phyloP scores from a whole-genome alignment of 2,797 vertebrate species.

The Chrysocyon brachyurus region DNA sequence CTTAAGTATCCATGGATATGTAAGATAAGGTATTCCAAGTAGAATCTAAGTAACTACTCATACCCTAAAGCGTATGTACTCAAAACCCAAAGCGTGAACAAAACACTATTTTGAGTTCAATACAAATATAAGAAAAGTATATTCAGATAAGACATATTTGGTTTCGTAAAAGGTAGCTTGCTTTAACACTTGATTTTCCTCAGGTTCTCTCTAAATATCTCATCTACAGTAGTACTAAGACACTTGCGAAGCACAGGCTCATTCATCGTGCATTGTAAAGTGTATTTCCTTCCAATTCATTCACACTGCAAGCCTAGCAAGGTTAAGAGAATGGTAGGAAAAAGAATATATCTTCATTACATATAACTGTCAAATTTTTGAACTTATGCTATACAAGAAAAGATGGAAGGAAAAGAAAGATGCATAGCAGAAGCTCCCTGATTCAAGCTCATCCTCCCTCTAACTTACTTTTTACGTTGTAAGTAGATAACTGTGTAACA shows the following conservation, averaged over 20 bases:
- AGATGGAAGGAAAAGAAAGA: background rate
- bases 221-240: conserved; percentile 21
- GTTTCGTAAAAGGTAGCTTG: conserved; percentile 17
- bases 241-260: background rate
- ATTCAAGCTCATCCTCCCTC: background rate
- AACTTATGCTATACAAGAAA: background rate
- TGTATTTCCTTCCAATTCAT: conserved; percentile 50
- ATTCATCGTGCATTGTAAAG: conserved; percentile 48
- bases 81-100: background rate
- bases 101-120: conserved; percentile 43
- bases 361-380: background rate
- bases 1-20: conserved; percentile 53
- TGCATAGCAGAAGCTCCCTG: background rate
- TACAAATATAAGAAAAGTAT: conserved; percentile 45
- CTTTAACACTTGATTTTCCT: conserved; percentile 51
- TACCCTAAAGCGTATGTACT: background rate
- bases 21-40: conserved; percentile 40
- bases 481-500: background rate
- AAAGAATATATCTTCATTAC: conserved; percentile 35
- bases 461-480: conserved; percentile 37
- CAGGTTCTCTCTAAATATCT: conserved; percentile 14
- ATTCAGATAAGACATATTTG: conserved; percentile 4
- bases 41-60: conserved; percentile 39
- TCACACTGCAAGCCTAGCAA: conserved; percentile 11
- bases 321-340: background rate